Percentiles rank a stretch among this genome's conserved stretches.
These are phyloP conservation scores for Sus scrofa DNA, from an alignment of 2,113 vertebrate species.

Conservation along the genomic window DNA sequence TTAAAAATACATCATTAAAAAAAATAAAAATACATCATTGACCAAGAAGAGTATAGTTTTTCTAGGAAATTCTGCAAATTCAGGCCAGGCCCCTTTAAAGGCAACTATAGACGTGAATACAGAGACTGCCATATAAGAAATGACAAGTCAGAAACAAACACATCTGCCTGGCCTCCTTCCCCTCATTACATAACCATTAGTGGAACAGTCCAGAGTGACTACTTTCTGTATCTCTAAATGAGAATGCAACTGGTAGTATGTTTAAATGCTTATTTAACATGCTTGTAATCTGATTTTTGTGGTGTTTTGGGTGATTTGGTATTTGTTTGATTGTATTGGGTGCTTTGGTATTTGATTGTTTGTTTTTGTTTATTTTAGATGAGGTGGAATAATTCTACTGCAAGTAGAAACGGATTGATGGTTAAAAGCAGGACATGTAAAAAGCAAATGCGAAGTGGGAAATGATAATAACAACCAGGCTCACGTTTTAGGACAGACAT, in stretches of 20 bases:
- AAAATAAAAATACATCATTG: not conserved
- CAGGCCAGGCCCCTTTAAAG: not conserved
- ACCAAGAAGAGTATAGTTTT: conserved; percentile 12
- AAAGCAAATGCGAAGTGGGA: conserved; percentile 67
- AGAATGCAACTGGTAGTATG: not conserved
- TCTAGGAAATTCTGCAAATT: conserved; percentile 31
- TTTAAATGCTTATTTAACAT: conserved; percentile 36
- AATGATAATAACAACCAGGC: conserved; percentile 49
- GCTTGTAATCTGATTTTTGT: not conserved
- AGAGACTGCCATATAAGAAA: not conserved
- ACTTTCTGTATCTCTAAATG: not conserved
- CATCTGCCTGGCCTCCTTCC: not conserved
- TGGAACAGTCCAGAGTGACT: not conserved
- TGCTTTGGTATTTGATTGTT: too few relatives aligned
- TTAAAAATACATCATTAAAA: not conserved
- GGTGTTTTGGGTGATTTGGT: not conserved
- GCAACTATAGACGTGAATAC: not conserved
- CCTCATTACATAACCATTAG: not conserved
- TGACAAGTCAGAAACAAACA: not conserved
- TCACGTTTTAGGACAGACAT: conserved; percentile 32
- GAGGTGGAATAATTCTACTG: conserved; percentile 3
- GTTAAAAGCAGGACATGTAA: conserved; percentile 62
- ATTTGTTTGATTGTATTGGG: too few relatives aligned
- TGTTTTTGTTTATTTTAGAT: conserved; percentile 18
- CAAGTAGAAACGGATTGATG: conserved; percentile 39